phyloP scores from a whole-genome alignment of 64 coral and sea anemone genomes.

The Montipora efflorescens region DNA sequence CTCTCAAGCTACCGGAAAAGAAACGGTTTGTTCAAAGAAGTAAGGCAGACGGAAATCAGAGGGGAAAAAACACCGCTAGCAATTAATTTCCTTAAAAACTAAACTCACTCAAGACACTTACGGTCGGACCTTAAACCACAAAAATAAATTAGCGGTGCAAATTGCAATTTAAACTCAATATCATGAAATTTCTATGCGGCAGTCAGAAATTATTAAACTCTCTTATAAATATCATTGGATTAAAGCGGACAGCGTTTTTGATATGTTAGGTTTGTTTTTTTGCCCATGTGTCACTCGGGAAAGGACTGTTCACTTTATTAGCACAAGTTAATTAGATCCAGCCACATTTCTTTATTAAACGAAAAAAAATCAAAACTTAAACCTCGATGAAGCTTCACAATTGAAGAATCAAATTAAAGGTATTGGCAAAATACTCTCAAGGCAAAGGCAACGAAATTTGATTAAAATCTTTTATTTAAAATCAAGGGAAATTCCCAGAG shows the following conservation, averaged over 20 bases:
- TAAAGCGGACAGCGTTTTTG: conserved; percentile 32
- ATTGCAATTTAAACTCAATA: conserved; percentile 48
- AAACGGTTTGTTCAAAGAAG: conserved; percentile 13
- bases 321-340: conserved; percentile 8
- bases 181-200: conserved; percentile 7
- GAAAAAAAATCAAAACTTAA: conserved; percentile 19
- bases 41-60: conserved; percentile 31
- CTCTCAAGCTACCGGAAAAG: conserved; percentile 30
- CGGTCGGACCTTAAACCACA: conserved; percentile 24
- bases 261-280: conserved; percentile 1
- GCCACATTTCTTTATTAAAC: conserved; percentile 31
- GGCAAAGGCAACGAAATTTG: neutral
- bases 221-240: conserved; percentile 37
- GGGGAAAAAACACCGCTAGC: conserved; percentile 30
- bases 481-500: neutral
- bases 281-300: neutral
- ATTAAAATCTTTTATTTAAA: conserved; percentile 7
- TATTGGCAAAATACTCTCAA: neutral
- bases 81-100: conserved; percentile 46
- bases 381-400: neutral
- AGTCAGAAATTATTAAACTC: conserved; percentile 27
- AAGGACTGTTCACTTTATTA: conserved; percentile 59
- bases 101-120: conserved; percentile 53
- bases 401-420: conserved; percentile 20
- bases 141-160: conserved; percentile 46